Percentiles rank a stretch among this genome's conserved stretches.
Evolutionary conservation across 2,113 vertebrate species (phyloP).

Genomic region (Pseudorhombus dupliciocellatus): DNA sequence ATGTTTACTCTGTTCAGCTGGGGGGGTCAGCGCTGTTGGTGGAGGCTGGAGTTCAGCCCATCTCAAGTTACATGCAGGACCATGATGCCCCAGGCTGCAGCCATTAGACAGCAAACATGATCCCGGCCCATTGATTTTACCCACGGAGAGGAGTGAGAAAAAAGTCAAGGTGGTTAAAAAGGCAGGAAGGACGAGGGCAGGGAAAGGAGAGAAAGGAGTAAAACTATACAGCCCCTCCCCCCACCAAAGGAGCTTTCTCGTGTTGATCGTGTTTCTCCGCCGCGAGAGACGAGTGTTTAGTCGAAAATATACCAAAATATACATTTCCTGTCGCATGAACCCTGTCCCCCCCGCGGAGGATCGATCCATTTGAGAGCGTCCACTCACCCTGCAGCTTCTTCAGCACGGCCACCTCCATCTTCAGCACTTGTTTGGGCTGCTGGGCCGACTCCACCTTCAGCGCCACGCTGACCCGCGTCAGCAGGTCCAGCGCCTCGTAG

Average conservation of each 20-base stretch:
- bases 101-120: slow-evolving; percentile 78
- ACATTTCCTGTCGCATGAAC: background rate
- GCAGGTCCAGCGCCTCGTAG: slow-evolving; percentile 95
- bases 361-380: slow-evolving; percentile 36
- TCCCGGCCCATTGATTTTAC: slow-evolving; percentile 79
- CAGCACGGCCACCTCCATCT: slow-evolving; percentile 99
- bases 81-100: slow-evolving; percentile 47
- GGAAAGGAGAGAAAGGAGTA: slow-evolving; percentile 15
- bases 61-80: slow-evolving; percentile 71
- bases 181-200: slow-evolving; percentile 17
- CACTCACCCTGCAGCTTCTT: slow-evolving; percentile 97
- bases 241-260: slow-evolving; percentile 2
- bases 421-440: slow-evolving; percentile 98
- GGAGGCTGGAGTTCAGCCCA: slow-evolving; percentile 22
- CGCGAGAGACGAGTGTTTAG: background rate
- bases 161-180: slow-evolving; percentile 32
- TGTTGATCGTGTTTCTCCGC: slow-evolving; percentile 33
- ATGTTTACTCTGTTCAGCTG: slow-evolving; percentile 28
- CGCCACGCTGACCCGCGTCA: slow-evolving; percentile 92
- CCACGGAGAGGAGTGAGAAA: slow-evolving; percentile 28
- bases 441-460: slow-evolving; percentile 98
- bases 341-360: background rate
- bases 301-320: no score
- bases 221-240: slow-evolving; percentile 9
- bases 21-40: slow-evolving; percentile 20